Base-by-base conservation (phyloP, 64 coral and sea anemone genomes). In the Catalaphyllia jardinei region DNA sequence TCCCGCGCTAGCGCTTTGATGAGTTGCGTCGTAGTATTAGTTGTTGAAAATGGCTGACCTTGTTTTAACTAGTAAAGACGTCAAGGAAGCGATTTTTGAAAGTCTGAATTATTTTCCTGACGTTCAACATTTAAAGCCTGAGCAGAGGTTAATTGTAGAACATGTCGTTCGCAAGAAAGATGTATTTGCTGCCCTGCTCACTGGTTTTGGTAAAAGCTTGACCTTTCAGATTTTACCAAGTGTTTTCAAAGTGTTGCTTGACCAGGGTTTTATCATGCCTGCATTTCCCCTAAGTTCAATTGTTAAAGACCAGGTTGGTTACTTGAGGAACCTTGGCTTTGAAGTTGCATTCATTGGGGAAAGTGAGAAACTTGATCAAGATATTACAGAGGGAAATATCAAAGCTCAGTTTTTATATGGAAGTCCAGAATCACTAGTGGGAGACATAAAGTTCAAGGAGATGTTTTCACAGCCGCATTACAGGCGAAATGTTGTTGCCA, bases 131-230 rank as follows among this genome's bases (percentile, higher is more conserved):
- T 25, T 79, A 8, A 79, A 79, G 24, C 46, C 77, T 1, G 77
- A 79, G n/a, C 77, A 60, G 52, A 60, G 17, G 15, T 55, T 79
- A 59, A 25, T 61, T 3, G 52, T 61, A 15, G 77, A 79, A 15
- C 57, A 27, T 55, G 24, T 79, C 16, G 52, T 79, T 5, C 24
- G 9, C 20, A 12, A 16, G 15, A 59, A 29, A 25, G 52, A 79
- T 60, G 77, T 79, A 1, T 79, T 79, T 79, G 51, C 51, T 0
- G 46, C 50, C 11, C 28, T 60, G 24, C 77, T 52, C 15, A 79
- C 77, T 30, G 77, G 77, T 30, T 79, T 79, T 27, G 77, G 77
- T 55, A 79, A 79, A 49, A 79, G 77, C 22, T 60, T 79, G 46
- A 79, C 77, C 29, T 61, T 57, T 55, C 77, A 79, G 51, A 19